These are phyloP conservation scores for Apodemus agrarius DNA, from an alignment of 2,797 vertebrate genomes.

Conservation along the genomic window DNA sequence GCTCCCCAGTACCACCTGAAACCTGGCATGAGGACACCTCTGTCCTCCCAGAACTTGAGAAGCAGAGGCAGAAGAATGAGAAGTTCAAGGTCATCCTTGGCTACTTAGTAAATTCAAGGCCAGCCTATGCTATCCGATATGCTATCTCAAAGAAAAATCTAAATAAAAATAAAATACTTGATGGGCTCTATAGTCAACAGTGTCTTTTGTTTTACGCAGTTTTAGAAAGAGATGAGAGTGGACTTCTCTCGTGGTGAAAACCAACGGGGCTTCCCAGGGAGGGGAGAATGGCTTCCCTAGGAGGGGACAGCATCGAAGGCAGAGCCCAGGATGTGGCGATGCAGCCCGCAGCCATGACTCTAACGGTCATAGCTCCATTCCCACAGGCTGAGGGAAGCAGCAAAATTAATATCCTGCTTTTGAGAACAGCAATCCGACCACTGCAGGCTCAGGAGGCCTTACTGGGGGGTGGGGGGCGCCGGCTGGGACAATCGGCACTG, in stretches of 20 bases:
- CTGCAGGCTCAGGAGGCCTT: not conserved
- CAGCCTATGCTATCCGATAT: not conserved
- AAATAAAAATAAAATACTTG: not conserved
- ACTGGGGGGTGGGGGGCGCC: not conserved
- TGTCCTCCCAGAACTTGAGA: not conserved
- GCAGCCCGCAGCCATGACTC: not conserved
- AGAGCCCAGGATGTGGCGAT: fast-evolving
- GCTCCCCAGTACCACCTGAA: not conserved
- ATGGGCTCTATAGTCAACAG: not conserved
- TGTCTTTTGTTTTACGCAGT: not conserved
- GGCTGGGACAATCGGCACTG: too few relatives aligned
- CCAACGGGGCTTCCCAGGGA: not conserved
- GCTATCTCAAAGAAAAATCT: not conserved
- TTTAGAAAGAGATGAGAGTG: not conserved
- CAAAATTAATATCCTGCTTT: not conserved
- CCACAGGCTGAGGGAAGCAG: fast-evolving
- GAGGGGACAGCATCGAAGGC: not conserved
- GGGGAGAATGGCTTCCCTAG: too few relatives aligned
- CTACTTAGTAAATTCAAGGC: not conserved
- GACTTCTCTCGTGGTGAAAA: not conserved
- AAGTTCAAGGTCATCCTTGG: not conserved
- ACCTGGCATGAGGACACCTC: not conserved
- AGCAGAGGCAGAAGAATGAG: not conserved
- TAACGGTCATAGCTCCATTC: fast-evolving
- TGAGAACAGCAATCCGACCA: not conserved